phyloP scores from a whole-genome alignment of 2,797 vertebrate genomes.

The Gymnothorax javanicus region DNA sequence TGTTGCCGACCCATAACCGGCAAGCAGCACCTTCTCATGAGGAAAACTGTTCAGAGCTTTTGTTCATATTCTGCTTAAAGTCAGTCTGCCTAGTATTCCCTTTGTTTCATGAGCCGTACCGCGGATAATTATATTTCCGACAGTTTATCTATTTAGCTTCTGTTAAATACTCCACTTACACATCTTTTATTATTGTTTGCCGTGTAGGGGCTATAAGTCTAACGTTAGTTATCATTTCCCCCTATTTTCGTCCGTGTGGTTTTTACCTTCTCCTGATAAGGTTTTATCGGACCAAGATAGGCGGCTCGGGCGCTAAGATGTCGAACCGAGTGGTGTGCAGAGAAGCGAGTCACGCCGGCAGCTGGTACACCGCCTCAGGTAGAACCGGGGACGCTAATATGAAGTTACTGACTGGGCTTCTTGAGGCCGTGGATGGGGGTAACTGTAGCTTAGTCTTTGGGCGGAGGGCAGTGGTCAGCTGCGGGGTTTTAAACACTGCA shows the following conservation, averaged over 20 bases:
- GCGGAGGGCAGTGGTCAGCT: slow-evolving; percentile 34
- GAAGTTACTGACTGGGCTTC: slow-evolving; percentile 26
- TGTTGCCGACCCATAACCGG: slow-evolving; percentile 44
- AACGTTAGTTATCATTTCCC: not conserved
- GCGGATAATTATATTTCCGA: not conserved
- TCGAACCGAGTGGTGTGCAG: slow-evolving; percentile 96
- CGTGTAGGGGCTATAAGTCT: slow-evolving; percentile 28
- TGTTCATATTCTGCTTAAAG: slow-evolving; percentile 42
- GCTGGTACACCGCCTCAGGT: slow-evolving; percentile 98
- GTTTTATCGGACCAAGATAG: slow-evolving; percentile 83
- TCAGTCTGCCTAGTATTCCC: slow-evolving; percentile 25
- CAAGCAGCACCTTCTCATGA: slow-evolving; percentile 43
- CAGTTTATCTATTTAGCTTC: not conserved
- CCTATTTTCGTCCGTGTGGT: slow-evolving; percentile 42
- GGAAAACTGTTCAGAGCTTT: slow-evolving; percentile 46
- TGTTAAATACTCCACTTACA: not conserved
- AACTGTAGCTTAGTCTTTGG: slow-evolving; percentile 23
- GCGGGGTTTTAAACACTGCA: slow-evolving; percentile 41
- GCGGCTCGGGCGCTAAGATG: slow-evolving; percentile 96
- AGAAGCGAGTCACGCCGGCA: slow-evolving; percentile 97
- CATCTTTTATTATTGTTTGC: slow-evolving; percentile 28
- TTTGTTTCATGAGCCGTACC: slow-evolving; percentile 14
- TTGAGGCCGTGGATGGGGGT: slow-evolving; percentile 49
- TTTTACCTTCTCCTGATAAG: slow-evolving; percentile 56
- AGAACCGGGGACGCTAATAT: slow-evolving; percentile 52